Evolutionary conservation across 2,797 vertebrate species (phyloP).

Genomic region (Peromyscus aztecus): DNA sequence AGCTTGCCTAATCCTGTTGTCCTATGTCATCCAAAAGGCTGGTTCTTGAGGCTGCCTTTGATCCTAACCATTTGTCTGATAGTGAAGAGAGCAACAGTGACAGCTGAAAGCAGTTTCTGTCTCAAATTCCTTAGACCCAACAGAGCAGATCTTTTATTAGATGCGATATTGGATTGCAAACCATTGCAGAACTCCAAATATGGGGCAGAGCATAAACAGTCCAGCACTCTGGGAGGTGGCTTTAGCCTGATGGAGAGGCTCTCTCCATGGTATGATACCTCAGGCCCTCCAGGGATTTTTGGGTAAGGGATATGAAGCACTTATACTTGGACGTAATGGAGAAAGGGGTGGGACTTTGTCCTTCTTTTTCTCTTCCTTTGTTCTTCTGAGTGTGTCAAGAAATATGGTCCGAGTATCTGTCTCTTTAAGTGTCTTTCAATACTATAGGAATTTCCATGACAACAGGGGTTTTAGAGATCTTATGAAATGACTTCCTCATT

Average conservation of each 20-base stretch:
- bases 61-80: conserved; percentile 64
- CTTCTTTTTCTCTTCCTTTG: background rate
- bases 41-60: conserved; percentile 39
- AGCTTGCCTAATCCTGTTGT: background rate
- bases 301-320: background rate
- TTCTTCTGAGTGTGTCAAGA: background rate
- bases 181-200: background rate
- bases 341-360: background rate
- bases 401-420: background rate
- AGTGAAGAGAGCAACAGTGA: conserved; percentile 46
- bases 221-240: background rate
- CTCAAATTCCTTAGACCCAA: conserved; percentile 55
- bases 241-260: background rate
- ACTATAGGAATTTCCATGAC: background rate
- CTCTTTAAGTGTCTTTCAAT: background rate
- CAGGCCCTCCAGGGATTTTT: background rate
- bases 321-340: background rate
- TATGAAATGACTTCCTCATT: background rate
- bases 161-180: background rate
- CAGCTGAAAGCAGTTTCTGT: conserved; percentile 41
- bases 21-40: background rate
- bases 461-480: background rate
- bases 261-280: background rate
- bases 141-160: conserved; percentile 44
- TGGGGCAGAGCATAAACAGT: background rate